Evolutionary conservation across 2,113 vertebrate species (phyloP).

Genomic region (Mugil cephalus): DNA sequence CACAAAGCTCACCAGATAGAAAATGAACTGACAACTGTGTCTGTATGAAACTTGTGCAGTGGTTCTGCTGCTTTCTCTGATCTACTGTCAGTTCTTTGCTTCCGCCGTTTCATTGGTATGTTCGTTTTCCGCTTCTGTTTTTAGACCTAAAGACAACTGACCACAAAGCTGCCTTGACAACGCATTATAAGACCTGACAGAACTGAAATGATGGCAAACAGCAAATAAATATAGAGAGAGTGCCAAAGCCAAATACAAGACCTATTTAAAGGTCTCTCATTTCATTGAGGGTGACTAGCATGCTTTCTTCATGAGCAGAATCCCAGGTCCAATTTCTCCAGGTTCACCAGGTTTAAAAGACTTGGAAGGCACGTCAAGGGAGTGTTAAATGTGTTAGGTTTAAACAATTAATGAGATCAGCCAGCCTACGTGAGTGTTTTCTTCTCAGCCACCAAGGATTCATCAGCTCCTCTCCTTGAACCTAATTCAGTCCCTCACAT

Average conservation of each 20-base stretch:
- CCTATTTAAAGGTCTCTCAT: slow-evolving; percentile 56
- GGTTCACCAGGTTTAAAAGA: slow-evolving; percentile 15
- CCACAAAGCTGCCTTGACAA: slow-evolving; percentile 5
- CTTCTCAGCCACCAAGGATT: slow-evolving; percentile 46
- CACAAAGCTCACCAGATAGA: slow-evolving; percentile 8
- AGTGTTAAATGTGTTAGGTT: slow-evolving; percentile 51
- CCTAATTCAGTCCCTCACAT: slow-evolving; percentile 49
- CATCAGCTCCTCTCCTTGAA: slow-evolving; percentile 54
- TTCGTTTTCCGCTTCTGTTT: slow-evolving; percentile 7
- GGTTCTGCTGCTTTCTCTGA: slow-evolving; percentile 15
- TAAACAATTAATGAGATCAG: slow-evolving; percentile 67
- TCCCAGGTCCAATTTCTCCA: slow-evolving; percentile 1
- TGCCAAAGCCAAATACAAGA: slow-evolving; percentile 33
- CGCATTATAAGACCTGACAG: slow-evolving; percentile 19
- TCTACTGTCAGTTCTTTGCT: slow-evolving; percentile 10
- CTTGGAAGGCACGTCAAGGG: slow-evolving; percentile 25
- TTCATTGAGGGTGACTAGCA: slow-evolving; percentile 2
- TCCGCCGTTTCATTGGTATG: neutral
- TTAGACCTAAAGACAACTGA: slow-evolving; percentile 16
- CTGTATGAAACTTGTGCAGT: slow-evolving; percentile 22
- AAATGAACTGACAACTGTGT: slow-evolving; percentile 9
- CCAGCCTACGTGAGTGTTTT: slow-evolving; percentile 37
- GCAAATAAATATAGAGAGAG: neutral
- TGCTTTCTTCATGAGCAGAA: slow-evolving; percentile 5
- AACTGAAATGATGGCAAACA: slow-evolving; percentile 30